phyloP scores from a whole-genome alignment of 2,888 invertebrate species.

The Nycteola revayana region DNA sequence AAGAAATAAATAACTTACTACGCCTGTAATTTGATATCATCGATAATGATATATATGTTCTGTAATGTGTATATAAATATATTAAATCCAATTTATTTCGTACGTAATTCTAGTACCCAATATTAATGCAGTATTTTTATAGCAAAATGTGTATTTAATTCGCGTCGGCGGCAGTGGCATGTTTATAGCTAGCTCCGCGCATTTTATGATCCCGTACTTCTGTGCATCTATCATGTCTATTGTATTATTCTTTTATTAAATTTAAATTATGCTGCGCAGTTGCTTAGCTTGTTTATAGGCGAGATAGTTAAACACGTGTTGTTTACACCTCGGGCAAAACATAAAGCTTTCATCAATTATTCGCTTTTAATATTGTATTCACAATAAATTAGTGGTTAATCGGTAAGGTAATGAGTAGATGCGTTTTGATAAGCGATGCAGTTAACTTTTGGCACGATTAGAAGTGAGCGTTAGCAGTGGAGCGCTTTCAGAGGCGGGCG shows the following conservation, averaged over 20 bases:
- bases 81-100: too few relatives aligned
- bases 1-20: too few relatives aligned
- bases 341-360: slow-evolving; percentile 10
- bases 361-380: neutral
- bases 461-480: slow-evolving; percentile 42
- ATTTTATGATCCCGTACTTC: slow-evolving; percentile 51
- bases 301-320: slow-evolving; percentile 11
- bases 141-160: slow-evolving; percentile 46
- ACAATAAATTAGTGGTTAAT: too few relatives aligned
- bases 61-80: too few relatives aligned
- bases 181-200: slow-evolving; percentile 52
- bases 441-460: slow-evolving; percentile 35
- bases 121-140: slow-evolving; percentile 41
- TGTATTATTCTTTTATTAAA: slow-evolving; percentile 49
- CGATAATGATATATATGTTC: too few relatives aligned
- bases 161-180: slow-evolving; percentile 50
- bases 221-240: slow-evolving; percentile 34
- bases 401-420: too few relatives aligned
- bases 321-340: slow-evolving; percentile 6
- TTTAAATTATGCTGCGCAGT: slow-evolving; percentile 34
- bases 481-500: slow-evolving; percentile 57
- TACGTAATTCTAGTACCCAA: slow-evolving; percentile 31
- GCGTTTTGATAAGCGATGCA: slow-evolving; percentile 4
- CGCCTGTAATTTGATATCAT: too few relatives aligned
- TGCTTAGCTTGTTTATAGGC: slow-evolving; percentile 35